Evolutionary conservation across 2,113 vertebrate species (phyloP).

Genomic region (Acrocephalus kingi): DNA sequence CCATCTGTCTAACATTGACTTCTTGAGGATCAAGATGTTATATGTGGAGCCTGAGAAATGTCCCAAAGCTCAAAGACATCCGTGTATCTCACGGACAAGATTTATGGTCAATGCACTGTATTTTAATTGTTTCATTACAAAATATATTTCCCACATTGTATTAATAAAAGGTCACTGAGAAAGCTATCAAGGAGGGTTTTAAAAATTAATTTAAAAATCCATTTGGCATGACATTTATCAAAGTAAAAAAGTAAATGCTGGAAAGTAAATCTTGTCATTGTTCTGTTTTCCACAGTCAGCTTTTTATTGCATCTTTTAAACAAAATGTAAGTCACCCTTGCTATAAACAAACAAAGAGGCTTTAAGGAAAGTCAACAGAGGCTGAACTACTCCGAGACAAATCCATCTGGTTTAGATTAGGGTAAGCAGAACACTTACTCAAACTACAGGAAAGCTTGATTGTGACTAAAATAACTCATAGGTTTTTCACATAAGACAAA

Average conservation of each 20-base stretch:
- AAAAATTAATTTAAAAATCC: constrained; percentile 50
- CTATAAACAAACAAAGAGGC: constrained; percentile 22
- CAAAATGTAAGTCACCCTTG: background rate
- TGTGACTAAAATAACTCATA: background rate
- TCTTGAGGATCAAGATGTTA: background rate
- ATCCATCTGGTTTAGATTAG: constrained; percentile 37
- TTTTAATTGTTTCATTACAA: constrained; percentile 50
- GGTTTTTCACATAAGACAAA: background rate
- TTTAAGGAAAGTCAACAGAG: constrained; percentile 29
- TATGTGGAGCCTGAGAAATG: background rate
- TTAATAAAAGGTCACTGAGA: constrained; percentile 59
- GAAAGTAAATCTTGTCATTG: constrained; percentile 25
- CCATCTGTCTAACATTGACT: background rate
- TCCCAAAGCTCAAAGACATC: constrained; percentile 6
- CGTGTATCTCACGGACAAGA: background rate
- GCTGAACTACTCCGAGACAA: background rate
- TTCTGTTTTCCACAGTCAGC: constrained; percentile 11
- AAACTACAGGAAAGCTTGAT: background rate
- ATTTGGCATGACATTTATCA: constrained; percentile 43
- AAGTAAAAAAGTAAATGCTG: constrained; percentile 22
- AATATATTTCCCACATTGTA: constrained; percentile 22
- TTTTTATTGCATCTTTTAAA: constrained; percentile 31
- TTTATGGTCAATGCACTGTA: constrained; percentile 3
- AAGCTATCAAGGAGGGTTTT: constrained; percentile 35
- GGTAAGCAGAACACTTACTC: background rate